Conservation (phyloP, 1,140 invertebrate genomes). For the Heterodera schachtii region DNA sequence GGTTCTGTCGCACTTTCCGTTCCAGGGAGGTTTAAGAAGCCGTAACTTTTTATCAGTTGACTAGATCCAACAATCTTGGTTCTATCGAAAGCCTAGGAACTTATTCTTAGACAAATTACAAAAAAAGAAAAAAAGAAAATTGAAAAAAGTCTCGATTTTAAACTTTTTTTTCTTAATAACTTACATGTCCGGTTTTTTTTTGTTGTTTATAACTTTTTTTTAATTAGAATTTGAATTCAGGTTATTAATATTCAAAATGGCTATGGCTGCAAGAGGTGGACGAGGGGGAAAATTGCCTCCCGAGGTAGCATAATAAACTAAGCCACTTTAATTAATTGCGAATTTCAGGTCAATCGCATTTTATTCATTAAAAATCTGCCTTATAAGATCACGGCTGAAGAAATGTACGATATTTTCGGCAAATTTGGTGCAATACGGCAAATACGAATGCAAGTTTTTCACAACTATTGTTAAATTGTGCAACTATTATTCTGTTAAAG, state of each 20-base stretch:
- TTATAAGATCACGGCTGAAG: conserved; percentile 99
- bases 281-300: conserved; percentile 76
- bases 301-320: conserved; percentile 70
- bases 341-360: conserved; percentile 81
- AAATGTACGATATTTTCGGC: conserved; percentile 99
- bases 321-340: background rate
- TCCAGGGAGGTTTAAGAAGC: too few relatives aligned
- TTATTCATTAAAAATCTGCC: conserved; percentile 95
- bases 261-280: conserved; percentile 57
- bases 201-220: background rate
- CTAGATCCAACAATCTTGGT: too few relatives aligned
- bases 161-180: too few relatives aligned
- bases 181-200: too few relatives aligned
- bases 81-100: too few relatives aligned
- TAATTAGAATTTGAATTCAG: background rate
- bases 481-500: conserved; percentile 70
- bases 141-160: too few relatives aligned
- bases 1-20: too few relatives aligned
- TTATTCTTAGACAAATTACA: too few relatives aligned
- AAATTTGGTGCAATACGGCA: conserved; percentile 99
- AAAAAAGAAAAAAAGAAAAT: too few relatives aligned
- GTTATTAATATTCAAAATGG: conserved; percentile 47
- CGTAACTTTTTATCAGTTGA: too few relatives aligned
- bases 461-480: background rate
- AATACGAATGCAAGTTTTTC: conserved; percentile 86